These are phyloP conservation scores for Periphyllus acericola DNA, from an alignment of 2,888 invertebrate genomes.

Conservation along the genomic window DNA sequence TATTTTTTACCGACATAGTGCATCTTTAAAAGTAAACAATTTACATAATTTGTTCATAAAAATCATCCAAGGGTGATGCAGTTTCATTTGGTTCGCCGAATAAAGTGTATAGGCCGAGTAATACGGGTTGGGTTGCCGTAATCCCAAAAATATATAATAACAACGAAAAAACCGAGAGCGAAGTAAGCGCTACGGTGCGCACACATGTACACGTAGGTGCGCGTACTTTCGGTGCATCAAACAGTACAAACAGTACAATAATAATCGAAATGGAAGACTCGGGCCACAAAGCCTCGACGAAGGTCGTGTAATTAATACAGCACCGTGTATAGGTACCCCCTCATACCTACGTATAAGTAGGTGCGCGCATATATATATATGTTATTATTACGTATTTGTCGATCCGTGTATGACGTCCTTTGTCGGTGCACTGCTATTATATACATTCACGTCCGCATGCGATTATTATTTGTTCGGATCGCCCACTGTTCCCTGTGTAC, in stretches of 20 bases:
- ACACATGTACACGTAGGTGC: background rate
- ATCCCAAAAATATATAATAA: background rate
- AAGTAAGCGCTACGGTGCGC: background rate
- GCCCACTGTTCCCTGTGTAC: conserved; percentile 21
- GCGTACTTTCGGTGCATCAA: background rate
- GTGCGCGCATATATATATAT: background rate
- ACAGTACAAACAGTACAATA: background rate
- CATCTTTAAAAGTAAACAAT: background rate
- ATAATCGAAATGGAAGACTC: background rate
- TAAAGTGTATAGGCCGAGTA: background rate
- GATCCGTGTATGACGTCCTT: background rate
- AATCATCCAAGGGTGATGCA: background rate
- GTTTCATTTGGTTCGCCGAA: background rate
- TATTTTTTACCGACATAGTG: too few species aligned
- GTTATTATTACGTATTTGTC: background rate
- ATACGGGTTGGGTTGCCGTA: background rate
- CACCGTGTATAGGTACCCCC: background rate
- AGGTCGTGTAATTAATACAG: background rate
- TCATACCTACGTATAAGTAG: background rate
- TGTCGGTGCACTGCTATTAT: background rate
- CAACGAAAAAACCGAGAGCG: background rate
- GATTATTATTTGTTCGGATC: conserved; percentile 7
- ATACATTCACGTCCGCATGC: background rate
- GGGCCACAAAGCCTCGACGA: background rate
- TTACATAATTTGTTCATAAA: background rate